Evolutionary conservation across 1,140 invertebrate genomes (phyloP).

Genomic region (Procambarus clarkii): DNA sequence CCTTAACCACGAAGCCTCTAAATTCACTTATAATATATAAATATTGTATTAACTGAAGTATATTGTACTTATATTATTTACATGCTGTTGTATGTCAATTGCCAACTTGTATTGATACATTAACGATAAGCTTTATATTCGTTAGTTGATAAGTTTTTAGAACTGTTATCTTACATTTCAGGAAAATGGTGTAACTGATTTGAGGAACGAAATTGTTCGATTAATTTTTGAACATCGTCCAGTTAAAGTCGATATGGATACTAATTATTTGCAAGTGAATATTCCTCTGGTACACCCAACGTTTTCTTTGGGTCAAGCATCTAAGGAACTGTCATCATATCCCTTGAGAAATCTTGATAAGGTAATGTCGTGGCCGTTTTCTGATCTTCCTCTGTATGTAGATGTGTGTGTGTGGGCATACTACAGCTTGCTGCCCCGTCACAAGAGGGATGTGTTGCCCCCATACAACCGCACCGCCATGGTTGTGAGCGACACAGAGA

Average conservation of each 20-base stretch:
- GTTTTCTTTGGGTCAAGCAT: not conserved
- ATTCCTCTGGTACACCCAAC: not conserved
- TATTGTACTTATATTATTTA: too few species aligned
- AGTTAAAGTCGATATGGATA: not conserved
- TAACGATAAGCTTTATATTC: too few species aligned
- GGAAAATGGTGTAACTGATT: not conserved
- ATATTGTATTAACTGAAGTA: too few species aligned
- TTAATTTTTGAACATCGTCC: not conserved
- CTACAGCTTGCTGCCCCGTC: not conserved
- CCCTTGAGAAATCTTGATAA: not conserved
- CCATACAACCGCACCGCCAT: constrained; percentile 39
- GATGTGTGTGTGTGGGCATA: not conserved
- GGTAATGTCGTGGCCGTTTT: not conserved
- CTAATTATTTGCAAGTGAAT: not conserved
- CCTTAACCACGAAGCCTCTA: too few species aligned
- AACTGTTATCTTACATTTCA: not conserved
- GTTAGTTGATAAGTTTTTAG: not conserved
- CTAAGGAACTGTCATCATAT: not conserved
- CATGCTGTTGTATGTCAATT: too few species aligned
- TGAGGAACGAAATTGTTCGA: not conserved
- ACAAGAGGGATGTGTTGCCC: not conserved
- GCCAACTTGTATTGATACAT: too few species aligned
- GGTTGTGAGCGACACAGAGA: constrained; percentile 42
- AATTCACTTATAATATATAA: too few species aligned
- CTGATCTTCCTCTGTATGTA: not conserved